Conservation (phyloP, 1,140 invertebrate genomes). For the Helicoverpa armigera region DNA sequence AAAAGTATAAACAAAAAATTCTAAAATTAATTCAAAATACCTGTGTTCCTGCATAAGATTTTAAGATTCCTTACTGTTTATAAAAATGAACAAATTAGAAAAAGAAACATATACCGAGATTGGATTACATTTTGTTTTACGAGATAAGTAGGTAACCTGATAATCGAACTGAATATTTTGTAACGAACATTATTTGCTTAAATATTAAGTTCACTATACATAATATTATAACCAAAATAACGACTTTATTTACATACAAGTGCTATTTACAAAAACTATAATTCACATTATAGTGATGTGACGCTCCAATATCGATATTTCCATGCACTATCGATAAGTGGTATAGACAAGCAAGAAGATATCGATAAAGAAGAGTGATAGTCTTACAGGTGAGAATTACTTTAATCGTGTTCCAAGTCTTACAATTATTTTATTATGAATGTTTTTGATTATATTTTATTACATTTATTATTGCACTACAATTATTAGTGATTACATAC, state of each 20-base stretch:
- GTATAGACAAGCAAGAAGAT: neutral
- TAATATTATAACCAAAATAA: neutral
- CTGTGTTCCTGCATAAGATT: no score
- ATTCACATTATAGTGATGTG: neutral
- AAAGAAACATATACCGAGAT: no score
- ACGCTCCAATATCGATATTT: neutral
- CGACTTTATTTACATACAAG: constrained; percentile 21
- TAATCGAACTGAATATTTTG: no score
- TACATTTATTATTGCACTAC: constrained; percentile 36
- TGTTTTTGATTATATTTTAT: constrained; percentile 20
- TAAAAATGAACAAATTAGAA: no score
- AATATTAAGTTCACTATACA: neutral
- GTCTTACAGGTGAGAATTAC: neutral
- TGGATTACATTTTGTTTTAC: no score
- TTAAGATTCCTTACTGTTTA: no score
- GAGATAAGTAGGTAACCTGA: no score
- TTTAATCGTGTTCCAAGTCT: neutral
- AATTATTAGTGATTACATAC: constrained; percentile 32
- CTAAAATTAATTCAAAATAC: no score
- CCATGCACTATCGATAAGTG: neutral
- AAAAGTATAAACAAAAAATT: no score
- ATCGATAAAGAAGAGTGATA: constrained; percentile 5
- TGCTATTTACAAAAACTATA: constrained; percentile 25
- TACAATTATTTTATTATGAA: neutral
- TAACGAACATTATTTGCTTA: no score